These are phyloP conservation scores for Sarotherodon lohbergeri DNA, from an alignment of 2,113 vertebrate species.

Conservation along the genomic window DNA sequence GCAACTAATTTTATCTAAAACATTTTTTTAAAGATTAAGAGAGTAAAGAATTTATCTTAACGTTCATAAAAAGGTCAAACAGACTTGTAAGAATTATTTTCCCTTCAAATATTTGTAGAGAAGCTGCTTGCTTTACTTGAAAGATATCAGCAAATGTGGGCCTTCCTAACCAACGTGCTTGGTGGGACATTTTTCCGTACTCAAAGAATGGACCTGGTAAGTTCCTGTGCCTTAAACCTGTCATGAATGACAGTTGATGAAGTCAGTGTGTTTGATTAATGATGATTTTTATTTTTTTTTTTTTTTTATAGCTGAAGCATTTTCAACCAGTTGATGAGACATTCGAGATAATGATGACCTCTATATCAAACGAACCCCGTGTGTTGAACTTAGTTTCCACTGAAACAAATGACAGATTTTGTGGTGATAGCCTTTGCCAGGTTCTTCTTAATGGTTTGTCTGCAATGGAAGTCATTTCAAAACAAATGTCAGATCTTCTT, in stretches of 20 bases:
- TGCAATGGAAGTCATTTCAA: slow-evolving; percentile 72
- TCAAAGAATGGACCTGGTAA: slow-evolving; percentile 71
- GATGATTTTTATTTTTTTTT: fast-evolving
- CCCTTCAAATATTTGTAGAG: slow-evolving; percentile 34
- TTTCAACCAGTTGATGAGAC: slow-evolving; percentile 72
- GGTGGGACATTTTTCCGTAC: slow-evolving; percentile 61
- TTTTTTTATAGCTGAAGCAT: slow-evolving; percentile 51
- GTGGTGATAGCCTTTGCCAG: slow-evolving; percentile 52
- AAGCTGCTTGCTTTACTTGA: slow-evolving; percentile 72
- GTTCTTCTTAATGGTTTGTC: slow-evolving; percentile 60
- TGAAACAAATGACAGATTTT: slow-evolving; percentile 32
- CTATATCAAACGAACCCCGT: slow-evolving; percentile 57
- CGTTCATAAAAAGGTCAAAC: not conserved
- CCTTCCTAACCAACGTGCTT: slow-evolving; percentile 76
- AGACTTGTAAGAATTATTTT: not conserved
- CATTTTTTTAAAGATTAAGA: not conserved
- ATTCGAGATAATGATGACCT: slow-evolving; percentile 71
- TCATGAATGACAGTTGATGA: not conserved
- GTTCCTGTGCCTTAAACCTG: not conserved
- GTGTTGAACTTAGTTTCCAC: slow-evolving; percentile 67
- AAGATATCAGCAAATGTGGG: slow-evolving; percentile 77
- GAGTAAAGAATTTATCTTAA: not conserved
- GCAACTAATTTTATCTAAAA: not conserved
- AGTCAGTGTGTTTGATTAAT: not conserved
- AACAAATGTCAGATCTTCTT: slow-evolving; percentile 59